Conservation (phyloP, 2,888 invertebrate species). For the Zygogramma bicolorata region DNA sequence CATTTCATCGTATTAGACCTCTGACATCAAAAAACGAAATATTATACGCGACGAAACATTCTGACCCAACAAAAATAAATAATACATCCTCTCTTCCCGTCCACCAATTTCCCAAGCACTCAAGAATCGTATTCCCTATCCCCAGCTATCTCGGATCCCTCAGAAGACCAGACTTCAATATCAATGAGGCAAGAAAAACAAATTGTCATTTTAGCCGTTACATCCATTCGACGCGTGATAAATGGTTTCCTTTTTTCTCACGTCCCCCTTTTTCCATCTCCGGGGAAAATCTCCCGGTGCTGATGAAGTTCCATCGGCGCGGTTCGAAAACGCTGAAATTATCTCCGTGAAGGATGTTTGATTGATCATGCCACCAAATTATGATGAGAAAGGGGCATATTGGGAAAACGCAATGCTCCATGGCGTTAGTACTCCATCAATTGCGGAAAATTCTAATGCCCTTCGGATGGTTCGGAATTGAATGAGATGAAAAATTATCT, state of each 20-base stretch:
- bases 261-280: constrained; percentile 13
- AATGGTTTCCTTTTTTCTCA: constrained; percentile 49
- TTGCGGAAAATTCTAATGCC: not conserved
- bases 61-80: not conserved
- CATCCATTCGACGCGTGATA: constrained; percentile 55
- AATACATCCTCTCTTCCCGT: not conserved
- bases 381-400: constrained; percentile 15
- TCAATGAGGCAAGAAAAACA: constrained; percentile 61
- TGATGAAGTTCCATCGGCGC: constrained; percentile 39
- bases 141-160: constrained; percentile 22
- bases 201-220: constrained; percentile 60
- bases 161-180: constrained; percentile 49
- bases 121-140: constrained; percentile 24
- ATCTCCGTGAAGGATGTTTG: constrained; percentile 31
- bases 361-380: constrained; percentile 39
- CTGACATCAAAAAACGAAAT: too few species aligned
- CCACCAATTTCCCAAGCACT: constrained; percentile 16
- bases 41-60: not conserved
- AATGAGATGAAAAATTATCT: not conserved
- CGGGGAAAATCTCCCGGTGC: constrained; percentile 22
- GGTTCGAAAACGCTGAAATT: constrained; percentile 37
- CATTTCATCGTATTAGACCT: too few species aligned
- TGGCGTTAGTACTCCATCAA: not conserved
- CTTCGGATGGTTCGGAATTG: not conserved
- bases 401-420: not conserved